Base-by-base conservation (phyloP, 2,888 invertebrate genomes). In the Biston stratarius region DNA sequence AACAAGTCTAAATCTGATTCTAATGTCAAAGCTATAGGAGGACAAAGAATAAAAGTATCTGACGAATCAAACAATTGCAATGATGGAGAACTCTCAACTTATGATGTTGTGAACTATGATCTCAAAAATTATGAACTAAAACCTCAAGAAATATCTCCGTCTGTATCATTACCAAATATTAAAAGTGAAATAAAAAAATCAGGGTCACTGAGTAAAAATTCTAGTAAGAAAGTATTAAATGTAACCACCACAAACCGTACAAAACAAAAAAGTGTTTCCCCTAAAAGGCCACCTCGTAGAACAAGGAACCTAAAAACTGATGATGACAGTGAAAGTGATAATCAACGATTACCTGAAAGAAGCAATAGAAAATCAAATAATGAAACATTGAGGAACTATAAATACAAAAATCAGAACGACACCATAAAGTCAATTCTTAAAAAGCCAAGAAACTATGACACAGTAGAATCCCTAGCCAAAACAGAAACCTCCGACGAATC, bases 41-140 rank as follows among this genome's bases (percentile, higher is more conserved):
- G 96, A 9, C 96, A 96, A 83, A 94, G 96, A 78, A 96, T 96
- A 75, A 91, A 96, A 73, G 91, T 96, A 47, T 94, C 96, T 74
- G 96, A 95, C 74, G 95, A 95, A 74, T 84, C 85, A 40, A 91
- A 88, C 75, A 76, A 80, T 75, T 87, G 87, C 75, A 89, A 84
- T 75, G 77, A 87, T 69, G 88, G 89, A 70, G 92, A 94, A 70
- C 80, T 82, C 61, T 86, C 90, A 64, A 81, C 87, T 40, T 95
- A 94, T 75, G 95, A 95, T 76, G 88, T 92, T 75, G 83, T 91
- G 9, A 87, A 90, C 78, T 91, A 87, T 88, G 93, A 94, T 92
- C 91, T 92, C 90, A 93, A 91, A 85, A 85, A 86, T 71, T 84
- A 81, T 77, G 90, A 90, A 74, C 74, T 77, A 70, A 93, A 91